Base-by-base conservation (phyloP, 2,888 invertebrate species). In the Ecdyonurus torrentis region DNA sequence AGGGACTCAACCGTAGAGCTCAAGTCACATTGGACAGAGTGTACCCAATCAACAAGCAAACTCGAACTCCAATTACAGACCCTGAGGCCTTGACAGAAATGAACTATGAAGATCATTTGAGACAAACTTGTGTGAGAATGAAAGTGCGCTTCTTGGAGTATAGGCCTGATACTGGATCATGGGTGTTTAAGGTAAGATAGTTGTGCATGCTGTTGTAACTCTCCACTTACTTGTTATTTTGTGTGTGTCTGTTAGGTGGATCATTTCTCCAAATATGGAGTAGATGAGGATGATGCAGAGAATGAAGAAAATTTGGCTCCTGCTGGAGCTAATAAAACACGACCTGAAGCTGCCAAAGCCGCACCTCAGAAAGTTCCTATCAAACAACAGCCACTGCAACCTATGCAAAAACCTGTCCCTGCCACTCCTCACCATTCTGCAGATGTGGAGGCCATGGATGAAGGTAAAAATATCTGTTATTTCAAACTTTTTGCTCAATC, bases 181-280 rank as follows among this genome's bases (percentile, higher is more conserved):
- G 98, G 97, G 95, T 96, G 61, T 98, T 98, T 76, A 84, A 88
- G 74, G 90, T 89, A 68, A 71, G 71, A 67, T 5, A 1, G n/a
- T n/a, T n/a, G n/a, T n/a, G n/a, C n/a, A n/a, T n/a, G n/a, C n/a
- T 58, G 22, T 60, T 25, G 23, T 52, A 50, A 37, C 2, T 25
- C 37, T 50, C 5, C 25, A 23, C n/a, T n/a, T 37, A 10, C 37
- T 10, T 15, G 15, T 10, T 37, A 37, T 37, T 37, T 37, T 37
- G 37, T 37, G 5, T 37, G 37, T 37, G n/a, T n/a, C n/a, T n/a
- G n/a, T n/a, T n/a, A 86, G 85, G 91, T 92, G 59, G 88, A 91
- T 63, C 96, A 96, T 75, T 96, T 96, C 75, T 94, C 95, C 19
- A 95, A 94, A 71, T 97, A 96, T 73, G 92, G 91, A 0, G 90